These are phyloP conservation scores for Tipula confusa DNA, from an alignment of 2,888 invertebrate genomes.

Conservation along the genomic window DNA sequence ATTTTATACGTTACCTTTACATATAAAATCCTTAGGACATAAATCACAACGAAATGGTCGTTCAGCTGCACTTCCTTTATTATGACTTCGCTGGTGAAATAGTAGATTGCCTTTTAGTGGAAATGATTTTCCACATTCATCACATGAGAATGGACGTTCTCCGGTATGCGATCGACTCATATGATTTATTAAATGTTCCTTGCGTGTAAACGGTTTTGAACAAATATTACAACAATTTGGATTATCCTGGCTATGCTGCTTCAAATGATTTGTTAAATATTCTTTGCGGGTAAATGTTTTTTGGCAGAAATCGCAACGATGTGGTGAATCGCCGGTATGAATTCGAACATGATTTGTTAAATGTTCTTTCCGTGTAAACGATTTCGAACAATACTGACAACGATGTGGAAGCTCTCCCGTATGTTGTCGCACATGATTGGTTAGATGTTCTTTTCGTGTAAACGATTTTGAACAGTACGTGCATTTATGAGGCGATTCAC, in stretches of 20 bases:
- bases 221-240: slow-evolving; percentile 82
- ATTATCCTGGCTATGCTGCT: slow-evolving; percentile 84
- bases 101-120: slow-evolving; percentile 78
- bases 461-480: slow-evolving; percentile 77
- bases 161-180: slow-evolving; percentile 63
- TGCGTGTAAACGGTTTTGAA: slow-evolving; percentile 78
- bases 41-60: slow-evolving; percentile 73
- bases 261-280: slow-evolving; percentile 78
- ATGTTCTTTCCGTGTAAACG: slow-evolving; percentile 80
- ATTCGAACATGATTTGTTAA: slow-evolving; percentile 69
- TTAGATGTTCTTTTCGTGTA: slow-evolving; percentile 78
- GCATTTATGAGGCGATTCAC: slow-evolving; percentile 81
- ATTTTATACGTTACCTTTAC: slow-evolving; percentile 62
- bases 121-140: slow-evolving; percentile 82
- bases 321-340: slow-evolving; percentile 76
- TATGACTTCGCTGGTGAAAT: slow-evolving; percentile 83
- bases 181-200: slow-evolving; percentile 82
- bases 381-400: slow-evolving; percentile 50
- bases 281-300: slow-evolving; percentile 83
- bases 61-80: slow-evolving; percentile 63
- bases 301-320: slow-evolving; percentile 78
- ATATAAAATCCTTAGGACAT: slow-evolving; percentile 82
- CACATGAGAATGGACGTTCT: slow-evolving; percentile 77
- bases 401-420: slow-evolving; percentile 70
- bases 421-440: slow-evolving; percentile 78